Conservation (phyloP, 2,113 vertebrate genomes). For the Coregonus clupeaformis region DNA sequence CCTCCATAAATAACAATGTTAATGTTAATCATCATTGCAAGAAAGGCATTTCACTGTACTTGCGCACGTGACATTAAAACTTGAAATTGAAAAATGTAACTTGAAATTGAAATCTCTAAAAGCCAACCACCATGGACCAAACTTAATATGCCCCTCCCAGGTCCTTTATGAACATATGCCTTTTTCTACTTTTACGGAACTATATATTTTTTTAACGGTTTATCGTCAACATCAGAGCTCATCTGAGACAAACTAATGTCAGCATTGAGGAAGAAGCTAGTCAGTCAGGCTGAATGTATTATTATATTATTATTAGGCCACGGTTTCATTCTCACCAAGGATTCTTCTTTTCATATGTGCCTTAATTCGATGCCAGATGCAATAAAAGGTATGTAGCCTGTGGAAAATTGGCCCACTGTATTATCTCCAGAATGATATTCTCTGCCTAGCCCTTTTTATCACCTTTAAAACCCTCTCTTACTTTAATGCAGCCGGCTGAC, state of each 20-base stretch:
- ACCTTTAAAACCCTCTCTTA: constrained; percentile 75
- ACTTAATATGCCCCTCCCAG: constrained; percentile 82
- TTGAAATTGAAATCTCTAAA: constrained; percentile 80
- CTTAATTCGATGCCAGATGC: constrained; percentile 86
- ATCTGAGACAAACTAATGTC: constrained; percentile 78
- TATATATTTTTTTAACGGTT: constrained; percentile 83
- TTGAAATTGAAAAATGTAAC: too few species aligned
- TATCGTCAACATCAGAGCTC: constrained; percentile 76
- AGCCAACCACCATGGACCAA: constrained; percentile 83
- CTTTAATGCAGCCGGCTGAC: constrained; percentile 75
- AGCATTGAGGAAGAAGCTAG: constrained; percentile 64
- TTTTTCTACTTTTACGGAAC: constrained; percentile 85
- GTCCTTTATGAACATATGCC: constrained; percentile 77
- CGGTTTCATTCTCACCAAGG: constrained; percentile 78
- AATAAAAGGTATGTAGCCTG: constrained; percentile 76
- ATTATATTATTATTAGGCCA: constrained; percentile 66
- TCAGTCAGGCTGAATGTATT: constrained; percentile 66
- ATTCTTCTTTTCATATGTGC: constrained; percentile 57
- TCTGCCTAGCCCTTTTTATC: constrained; percentile 74
- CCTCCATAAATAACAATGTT: constrained; percentile 86
- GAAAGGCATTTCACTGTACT: too few species aligned
- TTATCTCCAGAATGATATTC: constrained; percentile 78
- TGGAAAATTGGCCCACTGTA: constrained; percentile 76
- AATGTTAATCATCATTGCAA: constrained; percentile 59
- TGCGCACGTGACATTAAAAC: too few species aligned